These are phyloP conservation scores for Terrapene triunguis DNA, from an alignment of 2,113 vertebrate species.

Conservation along the genomic window DNA sequence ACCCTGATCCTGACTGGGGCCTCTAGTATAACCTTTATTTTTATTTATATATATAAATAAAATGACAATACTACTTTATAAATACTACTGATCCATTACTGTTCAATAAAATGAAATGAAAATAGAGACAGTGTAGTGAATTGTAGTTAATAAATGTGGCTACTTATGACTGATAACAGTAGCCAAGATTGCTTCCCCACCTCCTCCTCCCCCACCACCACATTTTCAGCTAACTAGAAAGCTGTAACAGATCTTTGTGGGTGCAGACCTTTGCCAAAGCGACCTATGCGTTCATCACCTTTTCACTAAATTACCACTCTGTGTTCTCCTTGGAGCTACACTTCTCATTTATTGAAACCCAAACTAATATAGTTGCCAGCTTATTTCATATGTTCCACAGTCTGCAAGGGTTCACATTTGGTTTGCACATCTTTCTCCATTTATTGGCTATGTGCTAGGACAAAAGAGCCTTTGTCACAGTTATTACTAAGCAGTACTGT, in stretches of 20 bases:
- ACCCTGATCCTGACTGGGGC: not conserved
- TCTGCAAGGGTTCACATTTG: not conserved
- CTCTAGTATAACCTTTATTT: not conserved
- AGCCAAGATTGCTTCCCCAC: not conserved
- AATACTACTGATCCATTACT: not conserved
- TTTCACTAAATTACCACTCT: not conserved
- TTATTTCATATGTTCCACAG: not conserved
- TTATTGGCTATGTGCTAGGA: not conserved
- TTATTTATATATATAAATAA: not conserved
- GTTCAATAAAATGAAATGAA: not conserved
- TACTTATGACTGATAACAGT: not conserved
- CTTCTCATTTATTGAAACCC: too few species aligned
- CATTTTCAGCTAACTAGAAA: not conserved
- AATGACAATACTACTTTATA: not conserved
- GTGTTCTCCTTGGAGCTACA: too few species aligned
- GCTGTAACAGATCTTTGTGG: not conserved
- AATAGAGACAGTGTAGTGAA: not conserved
- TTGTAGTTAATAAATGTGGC: not conserved
- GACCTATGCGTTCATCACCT: not conserved
- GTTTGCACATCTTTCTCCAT: not conserved
- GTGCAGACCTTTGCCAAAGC: not conserved
- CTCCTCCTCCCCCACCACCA: too few species aligned
- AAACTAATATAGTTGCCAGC: not conserved
- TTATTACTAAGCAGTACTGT: not conserved
- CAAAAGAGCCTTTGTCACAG: not conserved